Percentiles rank a stretch among this genome's conserved stretches.
Conservation (phyloP, 1,140 invertebrate species). For the Cryptotermes secundus region DNA sequence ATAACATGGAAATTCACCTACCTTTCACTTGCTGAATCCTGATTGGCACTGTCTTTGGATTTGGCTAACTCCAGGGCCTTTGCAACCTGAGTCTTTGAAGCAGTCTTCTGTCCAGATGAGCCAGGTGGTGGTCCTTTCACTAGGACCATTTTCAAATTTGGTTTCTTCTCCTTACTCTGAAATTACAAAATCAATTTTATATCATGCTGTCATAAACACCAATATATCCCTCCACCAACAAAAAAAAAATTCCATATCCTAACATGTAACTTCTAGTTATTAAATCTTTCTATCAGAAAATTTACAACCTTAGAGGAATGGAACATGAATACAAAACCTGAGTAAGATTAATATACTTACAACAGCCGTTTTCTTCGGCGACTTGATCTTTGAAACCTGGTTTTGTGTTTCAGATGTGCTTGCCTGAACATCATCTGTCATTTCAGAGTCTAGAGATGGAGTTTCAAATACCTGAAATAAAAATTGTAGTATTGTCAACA, state of each 20-base stretch:
- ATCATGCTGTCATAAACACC: too few species aligned
- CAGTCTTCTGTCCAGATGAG: not conserved
- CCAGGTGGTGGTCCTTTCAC: conserved; percentile 18
- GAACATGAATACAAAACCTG: too few species aligned
- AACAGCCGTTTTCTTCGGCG: not conserved
- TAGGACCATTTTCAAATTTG: conserved; percentile 6
- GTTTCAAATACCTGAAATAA: not conserved
- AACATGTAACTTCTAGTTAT: too few species aligned
- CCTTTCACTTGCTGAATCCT: conserved; percentile 25
- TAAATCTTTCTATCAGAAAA: too few species aligned
- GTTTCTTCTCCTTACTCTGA: conserved; percentile 19
- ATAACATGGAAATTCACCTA: not conserved
- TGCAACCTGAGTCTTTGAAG: not conserved
- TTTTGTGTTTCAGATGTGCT: not conserved
- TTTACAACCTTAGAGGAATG: too few species aligned
- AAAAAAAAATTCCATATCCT: too few species aligned
- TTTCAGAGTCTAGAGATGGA: not conserved
- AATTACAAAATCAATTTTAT: not conserved
- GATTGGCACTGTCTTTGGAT: not conserved
- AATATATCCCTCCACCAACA: too few species aligned
- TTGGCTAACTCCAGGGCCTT: conserved; percentile 9
- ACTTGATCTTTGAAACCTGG: not conserved
- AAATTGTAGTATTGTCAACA: too few species aligned
- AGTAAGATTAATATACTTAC: not conserved
- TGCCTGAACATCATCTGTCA: not conserved